Base-by-base conservation (phyloP, 2,113 vertebrate genomes). In the Camelus dromedarius region DNA sequence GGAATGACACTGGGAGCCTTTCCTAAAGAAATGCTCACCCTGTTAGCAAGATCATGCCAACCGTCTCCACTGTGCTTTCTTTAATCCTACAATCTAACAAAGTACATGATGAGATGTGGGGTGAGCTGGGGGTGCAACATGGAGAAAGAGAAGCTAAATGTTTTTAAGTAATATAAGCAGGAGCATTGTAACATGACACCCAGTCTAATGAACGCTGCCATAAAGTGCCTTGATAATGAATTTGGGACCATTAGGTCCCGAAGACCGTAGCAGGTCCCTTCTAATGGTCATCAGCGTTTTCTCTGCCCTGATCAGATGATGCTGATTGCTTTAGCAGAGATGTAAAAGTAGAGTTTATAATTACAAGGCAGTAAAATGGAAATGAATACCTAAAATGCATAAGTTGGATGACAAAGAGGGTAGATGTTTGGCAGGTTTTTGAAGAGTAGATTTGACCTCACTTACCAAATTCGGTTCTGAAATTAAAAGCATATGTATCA, bases 381-480 rank as follows among this genome's bases (percentile, higher is more conserved):
- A 91, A 94, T 67, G 46, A 72, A 89, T 42, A 90, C 20, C 38
- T 50, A 58, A 83, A 66, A 35, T 38, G 1, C 16, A 2, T 26
- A 52, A 19, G 1, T 92, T 89, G 58, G 20, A 13, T 91, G 73
- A 73, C 12, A 48, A 76, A 32, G 19, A 80, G 6, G 24, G 50
- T 30, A 96, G 10, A 48, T 1, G 1, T n/a, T 89, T 83, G 32
- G 16, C 77, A 60, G 14, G 0, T 26, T 79, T 92, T 69, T 54
- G 3, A 10, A 56, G 14, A 54, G 11, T 93, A 82, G 73, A 72
- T 85, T 89, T 86, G 2, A 82, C 38, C 28, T 84, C 48, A 42
- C 11, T 58, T 80, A 11, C 72, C 67, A 93, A 58, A 58, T 91
- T 66, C 48, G 58, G 6, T 90, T 96, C 46, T 82, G 58, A 89